These are phyloP conservation scores for Todiramphus chloris DNA, from an alignment of 2,113 vertebrate genomes.

Conservation along the genomic window DNA sequence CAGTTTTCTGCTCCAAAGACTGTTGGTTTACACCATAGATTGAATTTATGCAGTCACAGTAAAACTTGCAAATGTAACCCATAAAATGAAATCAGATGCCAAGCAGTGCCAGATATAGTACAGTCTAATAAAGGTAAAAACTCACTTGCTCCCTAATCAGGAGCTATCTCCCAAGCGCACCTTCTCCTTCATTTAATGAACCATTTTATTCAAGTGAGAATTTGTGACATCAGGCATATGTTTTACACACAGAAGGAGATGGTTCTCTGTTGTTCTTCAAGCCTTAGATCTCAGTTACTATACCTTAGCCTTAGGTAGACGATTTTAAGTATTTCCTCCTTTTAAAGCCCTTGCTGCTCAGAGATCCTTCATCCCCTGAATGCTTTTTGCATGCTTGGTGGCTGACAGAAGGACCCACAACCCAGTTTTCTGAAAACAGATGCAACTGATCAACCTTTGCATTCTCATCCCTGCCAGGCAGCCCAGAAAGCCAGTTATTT, in stretches of 20 bases:
- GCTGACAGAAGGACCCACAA: neutral
- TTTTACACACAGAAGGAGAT: neutral
- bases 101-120: neutral
- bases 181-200: neutral
- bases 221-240: neutral
- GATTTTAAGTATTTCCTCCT: neutral
- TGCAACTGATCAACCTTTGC: neutral
- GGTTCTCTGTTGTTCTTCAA: neutral
- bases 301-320: neutral
- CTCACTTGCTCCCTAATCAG: neutral
- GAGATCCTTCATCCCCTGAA: neutral
- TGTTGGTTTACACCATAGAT: neutral
- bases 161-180: neutral
- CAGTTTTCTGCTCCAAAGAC: neutral
- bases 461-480: neutral
- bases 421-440: neutral
- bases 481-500: neutral
- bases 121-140: neutral
- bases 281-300: neutral
- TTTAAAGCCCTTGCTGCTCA: neutral
- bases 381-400: fast-evolving
- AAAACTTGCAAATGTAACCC: neutral
- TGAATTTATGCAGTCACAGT: neutral
- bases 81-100: neutral
- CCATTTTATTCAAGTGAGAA: neutral